Conservation (phyloP, 2,113 vertebrate species). For the Scolopax mira region DNA sequence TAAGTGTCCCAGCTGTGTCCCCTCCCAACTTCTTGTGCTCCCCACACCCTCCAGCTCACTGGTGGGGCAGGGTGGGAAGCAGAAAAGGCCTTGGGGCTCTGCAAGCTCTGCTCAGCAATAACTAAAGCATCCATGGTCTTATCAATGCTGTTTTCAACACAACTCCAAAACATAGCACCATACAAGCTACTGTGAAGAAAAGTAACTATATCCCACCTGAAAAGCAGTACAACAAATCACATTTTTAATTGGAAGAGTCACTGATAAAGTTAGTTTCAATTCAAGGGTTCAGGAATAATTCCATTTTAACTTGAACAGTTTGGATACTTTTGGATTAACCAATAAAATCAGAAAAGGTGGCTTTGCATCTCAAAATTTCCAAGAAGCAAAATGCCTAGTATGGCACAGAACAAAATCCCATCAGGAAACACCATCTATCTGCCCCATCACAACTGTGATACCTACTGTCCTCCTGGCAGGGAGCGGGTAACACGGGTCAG, state of each 20-base stretch:
- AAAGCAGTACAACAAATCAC: neutral
- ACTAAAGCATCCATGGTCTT: neutral
- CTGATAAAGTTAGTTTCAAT: neutral
- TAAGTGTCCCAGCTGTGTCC: neutral
- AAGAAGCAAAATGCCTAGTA: neutral
- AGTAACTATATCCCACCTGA: neutral
- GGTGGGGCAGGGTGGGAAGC: neutral
- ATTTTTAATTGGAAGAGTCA: neutral
- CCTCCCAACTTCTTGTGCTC: neutral
- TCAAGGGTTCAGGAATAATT: neutral
- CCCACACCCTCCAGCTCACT: neutral
- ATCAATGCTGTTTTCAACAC: neutral
- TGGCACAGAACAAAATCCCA: neutral
- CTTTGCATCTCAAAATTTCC: neutral
- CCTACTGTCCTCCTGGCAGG: too few species aligned
- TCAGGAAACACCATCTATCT: neutral
- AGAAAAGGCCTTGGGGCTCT: neutral
- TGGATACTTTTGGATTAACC: neutral
- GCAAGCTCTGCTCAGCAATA: neutral
- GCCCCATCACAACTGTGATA: neutral
- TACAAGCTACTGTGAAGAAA: neutral
- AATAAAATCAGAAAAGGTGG: neutral
- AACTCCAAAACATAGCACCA: neutral
- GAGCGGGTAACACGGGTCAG: rapidly evolving
- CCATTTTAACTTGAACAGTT: neutral